Evolutionary conservation across 2,797 vertebrate genomes (phyloP).

Genomic region (Epinephelus awoara): DNA sequence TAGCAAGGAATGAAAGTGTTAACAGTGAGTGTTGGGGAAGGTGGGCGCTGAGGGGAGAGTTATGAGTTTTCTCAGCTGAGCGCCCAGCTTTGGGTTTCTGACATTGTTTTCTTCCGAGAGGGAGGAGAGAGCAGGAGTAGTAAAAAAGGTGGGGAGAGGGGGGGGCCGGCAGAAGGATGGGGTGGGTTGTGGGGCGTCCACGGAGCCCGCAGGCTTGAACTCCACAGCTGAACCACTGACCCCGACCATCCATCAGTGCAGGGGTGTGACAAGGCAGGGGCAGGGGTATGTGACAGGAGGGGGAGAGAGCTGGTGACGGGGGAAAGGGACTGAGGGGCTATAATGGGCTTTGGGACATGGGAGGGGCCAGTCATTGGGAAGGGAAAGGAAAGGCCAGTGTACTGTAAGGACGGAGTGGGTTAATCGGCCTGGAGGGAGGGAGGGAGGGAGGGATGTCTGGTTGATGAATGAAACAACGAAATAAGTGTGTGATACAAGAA

Average conservation of each 20-base stretch:
- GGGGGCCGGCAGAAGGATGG: constrained; percentile 34
- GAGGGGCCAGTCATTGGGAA: constrained; percentile 52
- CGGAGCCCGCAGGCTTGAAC: constrained; percentile 84
- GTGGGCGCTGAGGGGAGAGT: constrained; percentile 75
- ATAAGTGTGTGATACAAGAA: neutral
- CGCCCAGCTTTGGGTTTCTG: constrained; percentile 79
- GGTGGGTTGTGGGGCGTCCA: constrained; percentile 19
- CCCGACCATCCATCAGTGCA: constrained; percentile 87
- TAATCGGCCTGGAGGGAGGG: constrained; percentile 33
- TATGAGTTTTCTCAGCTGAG: constrained; percentile 88
- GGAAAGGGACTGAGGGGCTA: constrained; percentile 65
- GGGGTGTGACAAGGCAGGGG: constrained; percentile 81
- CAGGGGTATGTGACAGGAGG: constrained; percentile 78
- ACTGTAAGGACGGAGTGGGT: constrained; percentile 59
- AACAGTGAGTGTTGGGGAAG: constrained; percentile 78
- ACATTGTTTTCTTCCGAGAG: constrained; percentile 80
- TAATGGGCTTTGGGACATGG: constrained; percentile 72
- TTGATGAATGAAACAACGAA: constrained; percentile 13
- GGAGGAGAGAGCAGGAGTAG: constrained; percentile 63
- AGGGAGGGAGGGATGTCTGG: constrained; percentile 21
- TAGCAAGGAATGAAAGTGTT: constrained; percentile 88
- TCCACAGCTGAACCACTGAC: constrained; percentile 88
- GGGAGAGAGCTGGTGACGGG: constrained; percentile 57
- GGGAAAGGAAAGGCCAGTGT: constrained; percentile 43
- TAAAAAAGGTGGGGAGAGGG: constrained; percentile 58